Evolutionary conservation across 1,140 invertebrate genomes (phyloP).

Genomic region (Tyrophagus putrescentiae): DNA sequence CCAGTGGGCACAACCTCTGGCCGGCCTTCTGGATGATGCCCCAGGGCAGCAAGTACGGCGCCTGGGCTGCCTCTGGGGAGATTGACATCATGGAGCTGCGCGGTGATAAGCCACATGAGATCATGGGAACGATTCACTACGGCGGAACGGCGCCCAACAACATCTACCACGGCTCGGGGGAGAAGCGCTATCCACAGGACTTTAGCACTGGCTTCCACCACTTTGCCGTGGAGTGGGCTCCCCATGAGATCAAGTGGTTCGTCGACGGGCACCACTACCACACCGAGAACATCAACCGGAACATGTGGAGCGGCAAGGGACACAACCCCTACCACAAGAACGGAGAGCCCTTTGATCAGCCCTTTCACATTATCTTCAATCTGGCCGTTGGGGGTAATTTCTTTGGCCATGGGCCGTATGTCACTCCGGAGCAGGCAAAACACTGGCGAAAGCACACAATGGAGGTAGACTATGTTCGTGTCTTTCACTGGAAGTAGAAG

Average conservation of each 20-base stretch:
- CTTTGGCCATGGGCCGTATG: conserved; percentile 21
- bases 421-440: conserved; percentile 5
- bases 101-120: background rate
- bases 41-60: background rate
- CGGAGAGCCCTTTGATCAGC: conserved; percentile 21
- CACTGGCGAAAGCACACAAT: conserved; percentile 11
- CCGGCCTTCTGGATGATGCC: conserved; percentile 16
- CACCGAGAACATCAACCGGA: conserved; percentile 1
- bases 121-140: background rate
- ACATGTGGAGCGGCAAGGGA: background rate
- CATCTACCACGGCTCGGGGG: background rate
- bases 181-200: background rate
- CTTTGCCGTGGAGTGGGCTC: conserved; percentile 31
- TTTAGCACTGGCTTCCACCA: conserved; percentile 29
- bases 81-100: conserved; percentile 13
- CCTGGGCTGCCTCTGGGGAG: conserved; percentile 8
- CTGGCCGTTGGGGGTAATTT: conserved; percentile 30
- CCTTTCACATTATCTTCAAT: conserved; percentile 29
- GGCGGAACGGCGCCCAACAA: background rate
- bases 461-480: conserved; percentile 22
- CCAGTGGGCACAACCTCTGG: conserved; percentile 12
- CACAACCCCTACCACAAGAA: conserved; percentile 13
- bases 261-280: conserved; percentile 7
- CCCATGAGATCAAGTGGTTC: conserved; percentile 29
- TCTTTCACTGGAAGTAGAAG: conserved; percentile 22